A percentile compares a stretch with the other conserved stretches of the same genome.
Conservation (phyloP, 64 coral and sea anemone genomes). For the Stylophora pistillata region DNA sequence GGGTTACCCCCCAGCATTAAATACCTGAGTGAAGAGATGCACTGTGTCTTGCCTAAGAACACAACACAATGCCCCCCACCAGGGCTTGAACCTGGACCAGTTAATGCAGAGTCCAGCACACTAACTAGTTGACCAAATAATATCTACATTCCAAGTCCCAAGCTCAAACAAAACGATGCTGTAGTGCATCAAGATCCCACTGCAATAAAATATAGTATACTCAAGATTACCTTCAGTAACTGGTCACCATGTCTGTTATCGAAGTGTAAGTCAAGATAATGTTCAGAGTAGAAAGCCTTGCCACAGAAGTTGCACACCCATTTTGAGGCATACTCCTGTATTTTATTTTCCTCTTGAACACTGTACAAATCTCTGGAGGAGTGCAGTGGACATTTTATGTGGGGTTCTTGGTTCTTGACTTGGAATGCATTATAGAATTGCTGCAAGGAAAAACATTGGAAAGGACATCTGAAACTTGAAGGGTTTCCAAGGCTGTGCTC, state of each 20-base stretch:
- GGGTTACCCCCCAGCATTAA: too few species aligned
- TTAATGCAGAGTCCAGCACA: too few species aligned
- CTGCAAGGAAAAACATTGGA: constrained; percentile 17
- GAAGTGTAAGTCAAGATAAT: constrained; percentile 88
- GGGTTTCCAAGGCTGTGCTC: too few species aligned
- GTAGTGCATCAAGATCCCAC: not conserved
- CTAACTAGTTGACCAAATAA: too few species aligned
- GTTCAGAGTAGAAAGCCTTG: constrained; percentile 80
- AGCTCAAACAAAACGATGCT: not conserved
- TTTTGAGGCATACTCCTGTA: constrained; percentile 70
- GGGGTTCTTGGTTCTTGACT: constrained; percentile 15
- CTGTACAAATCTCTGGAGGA: constrained; percentile 70
- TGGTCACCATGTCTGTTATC: constrained; percentile 81
- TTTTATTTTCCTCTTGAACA: constrained; percentile 73
- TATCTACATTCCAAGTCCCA: too few species aligned
- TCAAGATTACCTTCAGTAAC: constrained; percentile 74
- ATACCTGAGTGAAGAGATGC: too few species aligned
- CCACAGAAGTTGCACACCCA: constrained; percentile 93
- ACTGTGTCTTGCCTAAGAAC: too few species aligned
- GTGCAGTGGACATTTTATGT: constrained; percentile 65
- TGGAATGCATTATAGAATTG: constrained; percentile 71
- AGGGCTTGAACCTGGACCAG: too few species aligned
- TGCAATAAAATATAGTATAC: not conserved
- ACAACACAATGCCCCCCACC: too few species aligned
- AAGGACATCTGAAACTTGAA: not conserved